These are phyloP conservation scores for Bellardia bayeri DNA, from an alignment of 2,888 invertebrate species.

Conservation along the genomic window DNA sequence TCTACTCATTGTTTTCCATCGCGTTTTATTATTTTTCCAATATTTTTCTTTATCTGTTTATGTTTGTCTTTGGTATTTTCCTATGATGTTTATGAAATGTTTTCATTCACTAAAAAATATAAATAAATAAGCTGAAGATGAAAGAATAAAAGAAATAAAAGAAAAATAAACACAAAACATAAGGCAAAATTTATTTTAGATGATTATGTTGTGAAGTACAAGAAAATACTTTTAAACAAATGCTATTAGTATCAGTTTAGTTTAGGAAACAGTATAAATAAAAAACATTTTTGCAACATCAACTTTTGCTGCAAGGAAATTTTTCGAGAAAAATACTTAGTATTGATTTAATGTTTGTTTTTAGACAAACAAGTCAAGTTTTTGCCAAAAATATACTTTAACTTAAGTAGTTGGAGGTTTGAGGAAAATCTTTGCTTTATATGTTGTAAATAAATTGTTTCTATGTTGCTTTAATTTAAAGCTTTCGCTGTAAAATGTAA, in stretches of 20 bases:
- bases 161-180: too few species aligned
- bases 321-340: too few species aligned
- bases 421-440: too few species aligned
- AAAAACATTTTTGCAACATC: neutral
- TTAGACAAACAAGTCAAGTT: too few species aligned
- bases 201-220: constrained; percentile 57
- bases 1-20: constrained; percentile 41
- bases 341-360: too few species aligned
- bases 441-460: too few species aligned
- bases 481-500: too few species aligned
- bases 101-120: constrained; percentile 3
- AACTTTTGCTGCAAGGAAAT: too few species aligned
- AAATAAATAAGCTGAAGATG: constrained; percentile 30
- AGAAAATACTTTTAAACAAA: constrained; percentile 70
- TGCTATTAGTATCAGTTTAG: constrained; percentile 53
- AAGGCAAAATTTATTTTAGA: constrained; percentile 12
- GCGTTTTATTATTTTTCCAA: constrained; percentile 42
- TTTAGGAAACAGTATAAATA: constrained; percentile 14
- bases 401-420: too few species aligned
- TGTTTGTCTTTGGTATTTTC: neutral
- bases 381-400: too few species aligned
- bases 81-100: constrained; percentile 9
- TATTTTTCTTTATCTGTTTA: neutral
- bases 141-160: neutral
- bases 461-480: too few species aligned